Evolutionary conservation across 2,797 vertebrate genomes (phyloP), one percentile per base, ranked within the genome.

Genomic region (Peromyscus eremicus): DNA sequence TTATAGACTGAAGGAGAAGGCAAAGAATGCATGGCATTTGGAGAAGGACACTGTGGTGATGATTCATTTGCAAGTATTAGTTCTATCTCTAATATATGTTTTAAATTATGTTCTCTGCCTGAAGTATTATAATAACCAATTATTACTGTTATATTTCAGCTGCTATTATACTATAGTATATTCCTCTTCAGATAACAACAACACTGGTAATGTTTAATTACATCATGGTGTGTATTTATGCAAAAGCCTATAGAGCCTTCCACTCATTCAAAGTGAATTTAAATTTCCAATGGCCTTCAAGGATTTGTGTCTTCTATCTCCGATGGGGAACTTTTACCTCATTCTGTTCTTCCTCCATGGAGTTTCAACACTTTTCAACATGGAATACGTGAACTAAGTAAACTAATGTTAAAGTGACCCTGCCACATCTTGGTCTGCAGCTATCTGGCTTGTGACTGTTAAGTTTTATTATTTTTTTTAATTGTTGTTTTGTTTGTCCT

Each of bases 51-150:
- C 27, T 95, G 81, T 60, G 64, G 19, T 62, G 32, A 90, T 52
- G 68, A 68, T 60, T 85, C 4, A 75, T 89, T 93, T 82, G 5
- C 37, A 83, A 93, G 75, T 46, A 11, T 75, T 91, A n/a, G 1
- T 6, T 76, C 40, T 73, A 43, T 66, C 27, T 70, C 71, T 34
- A 94, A 71, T 66, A 62, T 64, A 55, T 66, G 10, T 73, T 94
- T 94, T 92, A 92, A 82, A 79, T 90, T n/a, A 88, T 52, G 94
- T 81, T 90, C 34, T 85, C 34, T 94, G 17, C 34, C 66, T 93
- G 57, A 76, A 52, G 62, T 92, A 27, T 32, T 52, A 9, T 12
- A 94, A 43, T 8, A 95, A 43, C 46, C 14, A 23, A 46, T 76
- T 40, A 71, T 25, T 90, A 4, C 6, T 85, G 73, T 86, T 60